phyloP scores from a whole-genome alignment of 2,888 invertebrate genomes.

The Hyposoter dolosus region DNA sequence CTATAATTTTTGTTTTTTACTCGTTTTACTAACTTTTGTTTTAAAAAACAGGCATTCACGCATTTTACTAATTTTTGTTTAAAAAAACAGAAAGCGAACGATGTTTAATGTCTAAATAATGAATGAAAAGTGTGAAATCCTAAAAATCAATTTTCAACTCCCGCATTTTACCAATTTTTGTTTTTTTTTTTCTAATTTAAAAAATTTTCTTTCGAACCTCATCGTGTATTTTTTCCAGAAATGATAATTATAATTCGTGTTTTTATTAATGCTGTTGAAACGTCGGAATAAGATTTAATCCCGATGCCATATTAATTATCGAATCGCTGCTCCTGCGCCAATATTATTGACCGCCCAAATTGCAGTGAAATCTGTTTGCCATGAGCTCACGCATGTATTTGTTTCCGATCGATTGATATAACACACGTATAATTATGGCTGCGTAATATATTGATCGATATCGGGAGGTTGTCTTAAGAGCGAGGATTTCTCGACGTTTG shows the following conservation, averaged over 20 bases:
- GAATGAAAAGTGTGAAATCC: too few species aligned
- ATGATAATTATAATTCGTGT: background rate
- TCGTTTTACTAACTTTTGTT: too few species aligned
- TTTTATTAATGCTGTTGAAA: background rate
- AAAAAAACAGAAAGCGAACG: too few species aligned
- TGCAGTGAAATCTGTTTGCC: constrained; percentile 43
- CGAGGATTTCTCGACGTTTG: constrained; percentile 46
- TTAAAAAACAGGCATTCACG: too few species aligned
- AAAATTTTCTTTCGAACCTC: background rate
- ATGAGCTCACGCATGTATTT: constrained; percentile 2
- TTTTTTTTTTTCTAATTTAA: background rate
- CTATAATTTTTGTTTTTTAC: background rate
- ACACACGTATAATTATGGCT: constrained; percentile 18
- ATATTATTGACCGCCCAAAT: constrained; percentile 35
- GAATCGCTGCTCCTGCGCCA: background rate
- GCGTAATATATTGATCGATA: constrained; percentile 56
- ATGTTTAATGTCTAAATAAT: too few species aligned
- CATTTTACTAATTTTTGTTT: too few species aligned
- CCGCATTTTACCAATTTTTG: background rate
- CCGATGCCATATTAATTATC: constrained; percentile 21
- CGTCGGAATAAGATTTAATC: background rate
- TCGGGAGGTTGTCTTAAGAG: constrained; percentile 45
- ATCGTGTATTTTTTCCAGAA: background rate
- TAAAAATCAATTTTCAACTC: too few species aligned
- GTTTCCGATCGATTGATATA: constrained; percentile 10